Evolutionary conservation across 2,888 invertebrate genomes (phyloP).

Genomic region (Drosophila paracracens): DNA sequence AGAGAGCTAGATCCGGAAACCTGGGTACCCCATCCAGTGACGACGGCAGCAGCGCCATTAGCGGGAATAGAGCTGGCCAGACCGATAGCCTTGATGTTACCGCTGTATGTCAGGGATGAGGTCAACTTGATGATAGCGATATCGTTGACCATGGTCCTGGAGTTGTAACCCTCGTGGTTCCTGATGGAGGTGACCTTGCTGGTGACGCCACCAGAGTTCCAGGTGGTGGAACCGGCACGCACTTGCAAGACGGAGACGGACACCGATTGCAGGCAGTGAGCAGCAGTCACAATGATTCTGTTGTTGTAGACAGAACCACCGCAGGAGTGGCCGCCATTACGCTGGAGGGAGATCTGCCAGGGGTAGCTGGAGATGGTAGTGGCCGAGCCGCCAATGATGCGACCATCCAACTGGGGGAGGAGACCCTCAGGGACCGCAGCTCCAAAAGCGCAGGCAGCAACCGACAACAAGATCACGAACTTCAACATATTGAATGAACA

Average conservation of each 20-base stretch:
- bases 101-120: slow-evolving; percentile 84
- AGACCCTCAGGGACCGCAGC: slow-evolving; percentile 67
- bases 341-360: slow-evolving; percentile 74
- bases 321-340: slow-evolving; percentile 86
- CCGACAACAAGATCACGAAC: slow-evolving; percentile 67
- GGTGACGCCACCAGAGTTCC: slow-evolving; percentile 67
- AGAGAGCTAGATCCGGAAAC: slow-evolving; percentile 68
- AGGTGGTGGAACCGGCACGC: slow-evolving; percentile 86
- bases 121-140: slow-evolving; percentile 86
- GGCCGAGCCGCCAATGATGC: slow-evolving; percentile 77
- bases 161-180: slow-evolving; percentile 85
- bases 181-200: slow-evolving; percentile 49
- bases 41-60: slow-evolving; percentile 59
- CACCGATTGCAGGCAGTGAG: slow-evolving; percentile 86
- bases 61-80: slow-evolving; percentile 80
- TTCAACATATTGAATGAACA: slow-evolving; percentile 67
- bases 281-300: slow-evolving; percentile 86
- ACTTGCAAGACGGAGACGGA: slow-evolving; percentile 72
- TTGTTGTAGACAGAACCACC: slow-evolving; percentile 86
- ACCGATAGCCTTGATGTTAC: slow-evolving; percentile 84
- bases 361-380: slow-evolving; percentile 71
- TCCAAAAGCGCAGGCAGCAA: slow-evolving; percentile 60
- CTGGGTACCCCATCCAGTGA: slow-evolving; percentile 76
- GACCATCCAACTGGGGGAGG: slow-evolving; percentile 73
- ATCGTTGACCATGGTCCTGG: slow-evolving; percentile 86